phyloP scores from a whole-genome alignment of 2,888 invertebrate species.

The Germaria angustata region DNA sequence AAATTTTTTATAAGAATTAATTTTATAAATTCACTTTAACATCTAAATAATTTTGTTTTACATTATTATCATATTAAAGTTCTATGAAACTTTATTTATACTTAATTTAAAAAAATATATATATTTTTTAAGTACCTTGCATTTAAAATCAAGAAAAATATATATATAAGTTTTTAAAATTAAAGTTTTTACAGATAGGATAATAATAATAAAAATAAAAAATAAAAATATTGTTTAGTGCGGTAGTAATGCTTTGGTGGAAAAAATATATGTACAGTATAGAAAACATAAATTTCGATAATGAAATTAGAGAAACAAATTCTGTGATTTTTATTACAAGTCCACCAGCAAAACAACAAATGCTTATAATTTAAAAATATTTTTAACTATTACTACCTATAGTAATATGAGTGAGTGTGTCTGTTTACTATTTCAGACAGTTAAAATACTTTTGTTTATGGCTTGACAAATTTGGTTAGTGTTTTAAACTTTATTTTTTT shows the following conservation, averaged over 20 bases:
- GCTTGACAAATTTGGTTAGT: slow-evolving; percentile 1
- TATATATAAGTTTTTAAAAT: slow-evolving; percentile 34
- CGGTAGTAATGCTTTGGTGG: neutral
- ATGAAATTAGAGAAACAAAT: too few relatives aligned
- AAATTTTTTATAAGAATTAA: too few relatives aligned
- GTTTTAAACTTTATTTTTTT: neutral
- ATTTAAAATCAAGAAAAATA: slow-evolving; percentile 44
- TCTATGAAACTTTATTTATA: neutral
- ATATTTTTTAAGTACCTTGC: slow-evolving; percentile 43
- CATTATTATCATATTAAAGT: too few relatives aligned
- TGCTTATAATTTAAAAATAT: neutral
- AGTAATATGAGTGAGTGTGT: neutral
- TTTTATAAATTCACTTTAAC: too few relatives aligned
- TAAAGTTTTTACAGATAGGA: neutral
- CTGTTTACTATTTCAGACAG: neutral
- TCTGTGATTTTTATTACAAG: too few relatives aligned
- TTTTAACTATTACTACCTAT: neutral
- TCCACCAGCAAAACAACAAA: neutral
- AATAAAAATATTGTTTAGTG: neutral
- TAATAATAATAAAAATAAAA: neutral
- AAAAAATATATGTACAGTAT: neutral
- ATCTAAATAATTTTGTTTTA: too few relatives aligned
- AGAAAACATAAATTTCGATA: too few relatives aligned
- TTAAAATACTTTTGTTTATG: neutral
- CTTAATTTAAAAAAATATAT: neutral